Percentiles rank a stretch among this genome's conserved stretches.
These are phyloP conservation scores for Cynopterus brachyotis DNA, from an alignment of 2,113 vertebrate genomes.

Conservation along the genomic window DNA sequence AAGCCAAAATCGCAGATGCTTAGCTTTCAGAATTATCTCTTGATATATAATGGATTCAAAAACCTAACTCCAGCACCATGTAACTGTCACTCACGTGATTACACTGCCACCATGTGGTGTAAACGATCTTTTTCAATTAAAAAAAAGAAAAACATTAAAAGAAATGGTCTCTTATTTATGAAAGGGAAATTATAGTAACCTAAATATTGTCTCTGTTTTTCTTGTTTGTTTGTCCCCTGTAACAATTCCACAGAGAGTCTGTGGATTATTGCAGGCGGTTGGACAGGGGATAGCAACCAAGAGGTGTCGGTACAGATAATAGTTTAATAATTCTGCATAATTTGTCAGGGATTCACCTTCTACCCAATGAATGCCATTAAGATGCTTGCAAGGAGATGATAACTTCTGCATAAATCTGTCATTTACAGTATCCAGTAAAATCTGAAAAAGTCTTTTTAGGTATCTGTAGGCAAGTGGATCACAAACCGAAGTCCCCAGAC, in stretches of 20 bases:
- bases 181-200: background rate
- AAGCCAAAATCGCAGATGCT: constrained; percentile 46
- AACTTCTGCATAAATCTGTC: background rate
- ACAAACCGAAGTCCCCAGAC: background rate
- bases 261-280: fast-evolving
- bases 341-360: background rate
- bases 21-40: constrained; percentile 46
- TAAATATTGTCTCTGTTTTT: background rate
- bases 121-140: constrained; percentile 34
- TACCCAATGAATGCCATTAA: background rate
- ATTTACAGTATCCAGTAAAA: background rate
- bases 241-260: too few species aligned
- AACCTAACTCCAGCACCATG: fast-evolving
- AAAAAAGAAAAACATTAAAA: background rate
- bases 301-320: fast-evolving
- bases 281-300: fast-evolving
- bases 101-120: constrained; percentile 84
- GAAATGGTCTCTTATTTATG: background rate
- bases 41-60: background rate
- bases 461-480: background rate
- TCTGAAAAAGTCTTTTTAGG: background rate
- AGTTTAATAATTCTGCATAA: background rate
- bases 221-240: background rate
- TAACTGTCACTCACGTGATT: constrained; percentile 18
- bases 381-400: background rate